A percentile compares a stretch with the other conserved stretches of the same genome.
These are phyloP conservation scores for Loris lydekkerianus DNA, from an alignment of 2,797 vertebrate species.

Conservation along the genomic window DNA sequence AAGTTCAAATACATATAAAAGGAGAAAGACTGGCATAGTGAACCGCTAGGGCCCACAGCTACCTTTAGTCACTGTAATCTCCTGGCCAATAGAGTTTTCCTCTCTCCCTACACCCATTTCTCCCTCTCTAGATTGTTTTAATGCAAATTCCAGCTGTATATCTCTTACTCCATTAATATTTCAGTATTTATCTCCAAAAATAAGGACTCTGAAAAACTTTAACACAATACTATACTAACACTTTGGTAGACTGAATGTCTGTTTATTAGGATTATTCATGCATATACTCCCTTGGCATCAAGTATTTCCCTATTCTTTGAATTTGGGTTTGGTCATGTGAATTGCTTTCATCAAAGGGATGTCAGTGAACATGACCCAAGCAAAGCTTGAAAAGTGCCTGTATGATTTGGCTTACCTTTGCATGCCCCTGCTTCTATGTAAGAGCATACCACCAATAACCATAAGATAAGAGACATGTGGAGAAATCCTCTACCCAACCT, in stretches of 20 bases:
- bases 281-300: not conserved
- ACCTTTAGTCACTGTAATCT: not conserved
- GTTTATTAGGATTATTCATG: not conserved
- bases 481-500: not conserved
- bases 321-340: not conserved
- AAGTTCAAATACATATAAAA: conserved; percentile 24
- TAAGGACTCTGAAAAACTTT: not conserved
- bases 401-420: not conserved
- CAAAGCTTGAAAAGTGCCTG: not conserved
- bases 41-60: not conserved
- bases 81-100: not conserved
- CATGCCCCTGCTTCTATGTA: not conserved
- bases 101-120: not conserved
- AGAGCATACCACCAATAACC: not conserved
- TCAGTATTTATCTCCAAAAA: not conserved
- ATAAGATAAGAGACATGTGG: not conserved
- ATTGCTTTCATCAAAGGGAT: not conserved
- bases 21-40: not conserved
- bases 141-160: not conserved
- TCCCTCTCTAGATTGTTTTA: conserved; percentile 14
- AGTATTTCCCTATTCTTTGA: not conserved
- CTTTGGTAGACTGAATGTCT: not conserved
- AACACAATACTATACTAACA: not conserved
- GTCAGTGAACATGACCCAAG: not conserved
- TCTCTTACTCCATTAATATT: not conserved